phyloP scores from a whole-genome alignment of 2,888 invertebrate genomes.

The Yponomeuta cagnagella region DNA sequence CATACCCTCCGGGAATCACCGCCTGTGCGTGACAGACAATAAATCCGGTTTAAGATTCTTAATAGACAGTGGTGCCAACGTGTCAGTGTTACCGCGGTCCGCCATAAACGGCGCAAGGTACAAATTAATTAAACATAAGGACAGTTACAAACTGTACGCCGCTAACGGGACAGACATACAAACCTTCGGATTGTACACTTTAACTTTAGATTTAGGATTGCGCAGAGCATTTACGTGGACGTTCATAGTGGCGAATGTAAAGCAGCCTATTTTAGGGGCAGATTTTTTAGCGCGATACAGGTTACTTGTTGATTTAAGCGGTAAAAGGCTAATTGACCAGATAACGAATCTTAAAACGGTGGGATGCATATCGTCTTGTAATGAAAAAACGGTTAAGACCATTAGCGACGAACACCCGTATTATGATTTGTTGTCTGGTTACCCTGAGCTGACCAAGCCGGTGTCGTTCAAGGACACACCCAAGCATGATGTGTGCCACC shows the following conservation, averaged over 20 bases:
- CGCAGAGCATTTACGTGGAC: conserved; percentile 21
- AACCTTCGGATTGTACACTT: conserved; percentile 20
- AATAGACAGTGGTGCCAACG: not conserved
- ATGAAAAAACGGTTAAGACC: not conserved
- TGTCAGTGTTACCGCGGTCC: not conserved
- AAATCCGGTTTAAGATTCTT: not conserved
- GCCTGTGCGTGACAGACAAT: conserved; percentile 5
- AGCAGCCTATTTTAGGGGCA: conserved; percentile 21
- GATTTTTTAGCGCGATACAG: conserved; percentile 19
- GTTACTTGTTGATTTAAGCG: not conserved
- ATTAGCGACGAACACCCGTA: conserved; percentile 1
- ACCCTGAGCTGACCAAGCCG: conserved; percentile 13
- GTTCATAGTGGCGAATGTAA: conserved; percentile 21
- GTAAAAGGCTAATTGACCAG: conserved; percentile 15
- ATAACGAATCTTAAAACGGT: not conserved
- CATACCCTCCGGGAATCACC: not conserved
- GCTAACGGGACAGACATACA: conserved; percentile 23
- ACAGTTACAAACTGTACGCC: conserved; percentile 20
- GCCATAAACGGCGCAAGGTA: not conserved
- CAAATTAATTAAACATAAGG: not conserved
- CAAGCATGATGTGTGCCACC: conserved; percentile 25
- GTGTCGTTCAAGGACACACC: conserved; percentile 11
- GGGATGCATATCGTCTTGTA: not conserved
- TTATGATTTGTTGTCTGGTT: conserved; percentile 13
- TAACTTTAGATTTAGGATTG: conserved; percentile 21